phyloP scores from a whole-genome alignment of 92 coral and sea anemone species.

The Epizoanthus illoricatus region DNA sequence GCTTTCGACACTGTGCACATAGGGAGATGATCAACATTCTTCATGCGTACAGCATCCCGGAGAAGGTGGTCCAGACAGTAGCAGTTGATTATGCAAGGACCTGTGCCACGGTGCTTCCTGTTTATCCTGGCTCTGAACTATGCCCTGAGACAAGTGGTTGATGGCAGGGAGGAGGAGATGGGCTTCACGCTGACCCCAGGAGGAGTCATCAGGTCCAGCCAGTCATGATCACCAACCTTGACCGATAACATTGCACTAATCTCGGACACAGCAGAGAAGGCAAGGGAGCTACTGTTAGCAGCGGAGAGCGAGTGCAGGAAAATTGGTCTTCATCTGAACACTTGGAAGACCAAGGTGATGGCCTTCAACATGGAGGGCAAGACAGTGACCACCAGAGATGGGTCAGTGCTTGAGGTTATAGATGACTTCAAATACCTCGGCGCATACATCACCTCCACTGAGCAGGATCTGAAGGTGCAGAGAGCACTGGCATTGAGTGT shows the following conservation, averaged over 20 bases:
- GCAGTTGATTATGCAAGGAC: background rate
- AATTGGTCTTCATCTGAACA: too few species aligned
- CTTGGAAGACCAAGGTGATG: too few species aligned
- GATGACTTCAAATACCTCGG: background rate
- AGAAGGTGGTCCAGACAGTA: too few species aligned
- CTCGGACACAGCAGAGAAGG: too few species aligned
- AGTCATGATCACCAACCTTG: background rate
- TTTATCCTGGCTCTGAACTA: background rate
- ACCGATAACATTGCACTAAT: background rate
- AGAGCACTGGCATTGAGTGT: background rate
- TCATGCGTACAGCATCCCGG: background rate
- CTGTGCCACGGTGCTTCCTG: background rate
- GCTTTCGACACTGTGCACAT: constrained; percentile 30
- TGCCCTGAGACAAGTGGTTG: background rate
- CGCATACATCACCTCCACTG: background rate
- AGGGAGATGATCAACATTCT: background rate
- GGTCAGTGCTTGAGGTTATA: background rate
- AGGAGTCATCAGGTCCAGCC: background rate
- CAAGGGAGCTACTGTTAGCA: background rate
- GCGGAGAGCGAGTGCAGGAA: too few species aligned
- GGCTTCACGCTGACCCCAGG: constrained; percentile 5
- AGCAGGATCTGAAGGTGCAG: background rate
- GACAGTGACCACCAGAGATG: too few species aligned
- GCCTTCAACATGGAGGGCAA: too few species aligned
- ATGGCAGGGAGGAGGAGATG: background rate